Percentiles rank a stretch among this genome's conserved stretches.
Evolutionary conservation across 2,888 invertebrate species (phyloP).

Genomic region (Cephus nigrinus): DNA sequence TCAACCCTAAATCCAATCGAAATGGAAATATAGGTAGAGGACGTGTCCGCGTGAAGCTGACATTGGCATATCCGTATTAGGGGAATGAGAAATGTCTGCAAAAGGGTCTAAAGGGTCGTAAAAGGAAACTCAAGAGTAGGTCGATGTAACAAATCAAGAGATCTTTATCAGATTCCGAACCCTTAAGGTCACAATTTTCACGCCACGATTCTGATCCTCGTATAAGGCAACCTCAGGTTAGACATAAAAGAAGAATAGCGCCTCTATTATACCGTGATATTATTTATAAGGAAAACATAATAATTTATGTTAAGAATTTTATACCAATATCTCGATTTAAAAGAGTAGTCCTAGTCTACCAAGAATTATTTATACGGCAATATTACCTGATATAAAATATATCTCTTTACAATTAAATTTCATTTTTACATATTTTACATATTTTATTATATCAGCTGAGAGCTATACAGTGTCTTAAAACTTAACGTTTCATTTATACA

Average conservation of each 20-base stretch:
- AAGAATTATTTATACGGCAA: neutral
- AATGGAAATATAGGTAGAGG: neutral
- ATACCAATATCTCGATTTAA: too few relatives aligned
- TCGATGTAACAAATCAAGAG: neutral
- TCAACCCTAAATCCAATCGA: neutral
- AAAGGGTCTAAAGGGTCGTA: neutral
- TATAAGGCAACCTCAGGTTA: neutral
- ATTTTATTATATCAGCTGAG: neutral
- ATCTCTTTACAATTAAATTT: neutral
- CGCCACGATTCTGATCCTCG: neutral
- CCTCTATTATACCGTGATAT: neutral
- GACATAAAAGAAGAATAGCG: neutral
- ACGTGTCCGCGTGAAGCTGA: neutral
- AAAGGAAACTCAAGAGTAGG: neutral
- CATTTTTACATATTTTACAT: neutral
- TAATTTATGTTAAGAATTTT: too few relatives aligned
- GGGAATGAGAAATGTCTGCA: neutral
- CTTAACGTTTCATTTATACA: neutral
- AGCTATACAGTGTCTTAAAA: neutral
- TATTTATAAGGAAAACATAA: neutral
- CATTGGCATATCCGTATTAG: neutral
- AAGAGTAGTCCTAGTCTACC: too few relatives aligned
- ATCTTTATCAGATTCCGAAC: slow-evolving; percentile 2
- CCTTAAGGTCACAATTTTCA: neutral
- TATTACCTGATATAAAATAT: neutral